Conservation (phyloP, 1,140 invertebrate species). For the Melitaea cinxia region DNA sequence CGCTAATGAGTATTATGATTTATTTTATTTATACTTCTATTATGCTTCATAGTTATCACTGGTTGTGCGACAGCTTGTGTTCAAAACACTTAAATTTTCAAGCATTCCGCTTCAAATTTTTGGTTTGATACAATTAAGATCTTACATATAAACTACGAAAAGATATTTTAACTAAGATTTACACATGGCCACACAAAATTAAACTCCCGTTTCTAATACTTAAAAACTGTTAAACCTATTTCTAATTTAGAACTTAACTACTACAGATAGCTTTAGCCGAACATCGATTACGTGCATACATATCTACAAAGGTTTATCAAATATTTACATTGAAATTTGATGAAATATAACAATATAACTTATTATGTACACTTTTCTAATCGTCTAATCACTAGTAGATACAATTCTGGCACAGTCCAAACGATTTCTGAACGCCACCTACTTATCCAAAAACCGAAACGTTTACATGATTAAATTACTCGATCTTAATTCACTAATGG, state of each 20-base stretch:
- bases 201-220: slow-evolving; percentile 53
- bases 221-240: slow-evolving; percentile 50
- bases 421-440: slow-evolving; percentile 27
- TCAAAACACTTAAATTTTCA: slow-evolving; percentile 80
- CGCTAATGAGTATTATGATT: slow-evolving; percentile 53
- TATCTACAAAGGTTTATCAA: slow-evolving; percentile 53
- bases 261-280: slow-evolving; percentile 41
- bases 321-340: slow-evolving; percentile 47
- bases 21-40: slow-evolving; percentile 43
- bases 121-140: slow-evolving; percentile 75
- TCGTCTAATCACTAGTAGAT: slow-evolving; percentile 53
- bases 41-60: slow-evolving; percentile 65
- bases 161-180: slow-evolving; percentile 59
- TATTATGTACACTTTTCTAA: slow-evolving; percentile 69
- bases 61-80: slow-evolving; percentile 65
- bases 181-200: slow-evolving; percentile 73
- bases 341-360: slow-evolving; percentile 47
- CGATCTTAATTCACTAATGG: slow-evolving; percentile 77
- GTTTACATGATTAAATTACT: slow-evolving; percentile 42
- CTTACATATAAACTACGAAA: slow-evolving; percentile 62
- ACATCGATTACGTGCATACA: slow-evolving; percentile 44
- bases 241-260: slow-evolving; percentile 43
- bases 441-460: slow-evolving; percentile 36
- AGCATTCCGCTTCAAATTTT: slow-evolving; percentile 79
- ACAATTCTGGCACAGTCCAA: slow-evolving; percentile 58